These are phyloP conservation scores for Omphaloscelis lunosa DNA, from an alignment of 2,888 invertebrate genomes.

Conservation along the genomic window DNA sequence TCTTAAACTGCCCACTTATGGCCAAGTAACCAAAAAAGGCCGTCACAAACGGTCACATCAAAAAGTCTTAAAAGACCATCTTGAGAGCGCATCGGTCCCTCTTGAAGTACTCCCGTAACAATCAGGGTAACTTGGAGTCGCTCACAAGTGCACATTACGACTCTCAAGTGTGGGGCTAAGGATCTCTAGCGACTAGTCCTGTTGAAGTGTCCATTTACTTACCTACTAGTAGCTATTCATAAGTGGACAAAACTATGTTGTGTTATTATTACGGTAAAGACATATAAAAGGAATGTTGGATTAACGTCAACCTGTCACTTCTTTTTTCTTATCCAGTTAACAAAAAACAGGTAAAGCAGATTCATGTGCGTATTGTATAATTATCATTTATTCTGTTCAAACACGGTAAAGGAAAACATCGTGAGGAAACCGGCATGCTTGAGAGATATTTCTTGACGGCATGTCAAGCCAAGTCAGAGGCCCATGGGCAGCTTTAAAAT, in stretches of 20 bases:
- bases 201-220: conserved; percentile 36
- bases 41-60: conserved; percentile 26
- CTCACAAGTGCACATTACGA: conserved; percentile 63
- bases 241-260: conserved; percentile 3
- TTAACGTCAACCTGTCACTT: not conserved
- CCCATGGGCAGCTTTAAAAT: too few species aligned
- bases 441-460: too few species aligned
- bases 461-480: too few species aligned
- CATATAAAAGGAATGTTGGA: not conserved
- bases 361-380: too few species aligned
- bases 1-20: conserved; percentile 31
- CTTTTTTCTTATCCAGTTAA: too few species aligned
- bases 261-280: conserved; percentile 10
- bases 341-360: too few species aligned
- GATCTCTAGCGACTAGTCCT: conserved; percentile 25
- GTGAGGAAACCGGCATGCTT: too few species aligned
- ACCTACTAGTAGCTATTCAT: conserved; percentile 29
- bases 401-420: too few species aligned
- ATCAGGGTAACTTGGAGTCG: conserved; percentile 62
- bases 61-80: conserved; percentile 45
- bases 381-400: too few species aligned
- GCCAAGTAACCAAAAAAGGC: conserved; percentile 13
- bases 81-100: conserved; percentile 37
- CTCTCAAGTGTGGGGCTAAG: conserved; percentile 43
- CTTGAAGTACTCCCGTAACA: conserved; percentile 49